Evolutionary conservation across 2,113 vertebrate species (phyloP), one percentile per base, ranked within the genome.

Genomic region (Gulo gulo): DNA sequence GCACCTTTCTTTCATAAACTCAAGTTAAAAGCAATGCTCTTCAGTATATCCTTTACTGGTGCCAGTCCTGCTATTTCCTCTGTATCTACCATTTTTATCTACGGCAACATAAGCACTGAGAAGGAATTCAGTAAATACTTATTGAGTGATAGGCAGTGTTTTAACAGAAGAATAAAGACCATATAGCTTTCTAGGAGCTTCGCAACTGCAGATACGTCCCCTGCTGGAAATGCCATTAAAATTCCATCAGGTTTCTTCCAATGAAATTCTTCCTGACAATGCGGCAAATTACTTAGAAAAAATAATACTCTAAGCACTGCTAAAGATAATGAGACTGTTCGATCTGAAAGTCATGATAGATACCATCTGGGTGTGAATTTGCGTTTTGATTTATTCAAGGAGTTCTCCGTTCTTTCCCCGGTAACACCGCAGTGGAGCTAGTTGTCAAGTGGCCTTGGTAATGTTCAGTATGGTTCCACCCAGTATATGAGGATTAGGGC

Each of bases 181-280:
- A 23, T 2, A 65, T 26, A 88, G 11, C 45, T 73, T 91, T 94
- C 39, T n/a, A 63, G 34, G 65, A 74, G 14, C 8, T 34, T 90
- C 21, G 6, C 18, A 55, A 76, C 59, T 84, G 61, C 13, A 86
- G 69, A 42, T 59, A 93, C 4, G 0, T 12, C 2, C 29, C 52
- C 94, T 67, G 6, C 31, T 89, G 39, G 42, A 61, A 90, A 92
- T 65, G 87, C 95, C 14, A 65, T 88, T 92, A 92, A 87, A 94
- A 87, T 57, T 63, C 1, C 20, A 87, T 76, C 26, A 84, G 26
- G 29, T 85, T 91, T 80, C 81, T 39, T 69, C 31, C 23, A 73
- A 79, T 59, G 45, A 91, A 24, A 82, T 59, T 81, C 89, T 89
- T 88, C 14, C 61, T 71, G 26, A 79, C 20, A 79, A 7, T 76